A percentile compares a stretch with the other conserved stretches of the same genome.
Conservation (phyloP, 2,113 vertebrate species). For the Calidris pugnax region DNA sequence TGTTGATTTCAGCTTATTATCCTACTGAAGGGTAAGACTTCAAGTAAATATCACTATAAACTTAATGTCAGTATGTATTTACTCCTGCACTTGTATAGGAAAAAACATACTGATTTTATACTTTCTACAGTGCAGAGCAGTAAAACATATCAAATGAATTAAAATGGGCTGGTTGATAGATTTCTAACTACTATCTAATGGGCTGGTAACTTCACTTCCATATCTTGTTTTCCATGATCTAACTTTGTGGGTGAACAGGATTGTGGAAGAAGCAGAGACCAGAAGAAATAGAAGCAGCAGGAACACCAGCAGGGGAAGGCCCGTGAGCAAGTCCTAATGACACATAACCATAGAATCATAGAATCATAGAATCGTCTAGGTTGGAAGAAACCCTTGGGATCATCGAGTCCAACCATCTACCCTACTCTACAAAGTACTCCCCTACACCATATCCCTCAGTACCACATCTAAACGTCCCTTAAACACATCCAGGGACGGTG, state of each 20-base stretch:
- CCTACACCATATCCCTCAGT: too few species aligned
- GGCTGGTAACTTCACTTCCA: neutral
- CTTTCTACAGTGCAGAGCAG: neutral
- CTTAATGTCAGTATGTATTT: neutral
- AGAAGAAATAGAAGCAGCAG: too few species aligned
- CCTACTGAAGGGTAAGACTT: neutral
- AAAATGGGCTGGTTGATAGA: neutral
- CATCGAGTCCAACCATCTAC: too few species aligned
- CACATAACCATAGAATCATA: too few species aligned
- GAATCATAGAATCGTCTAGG: too few species aligned
- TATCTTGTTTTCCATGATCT: neutral
- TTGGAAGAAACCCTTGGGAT: too few species aligned
- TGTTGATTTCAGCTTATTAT: neutral
- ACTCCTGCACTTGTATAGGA: neutral
- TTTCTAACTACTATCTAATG: neutral
- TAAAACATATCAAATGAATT: neutral
- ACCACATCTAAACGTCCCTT: too few species aligned
- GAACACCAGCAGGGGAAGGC: too few species aligned
- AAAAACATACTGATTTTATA: neutral
- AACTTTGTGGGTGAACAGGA: neutral
- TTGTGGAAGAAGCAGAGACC: too few species aligned
- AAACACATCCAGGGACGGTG: too few species aligned
- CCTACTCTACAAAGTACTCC: too few species aligned
- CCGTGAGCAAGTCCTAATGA: too few species aligned
- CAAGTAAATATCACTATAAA: neutral